phyloP scores from a whole-genome alignment of 2,113 vertebrate genomes.

The Corythornis vintsioides region DNA sequence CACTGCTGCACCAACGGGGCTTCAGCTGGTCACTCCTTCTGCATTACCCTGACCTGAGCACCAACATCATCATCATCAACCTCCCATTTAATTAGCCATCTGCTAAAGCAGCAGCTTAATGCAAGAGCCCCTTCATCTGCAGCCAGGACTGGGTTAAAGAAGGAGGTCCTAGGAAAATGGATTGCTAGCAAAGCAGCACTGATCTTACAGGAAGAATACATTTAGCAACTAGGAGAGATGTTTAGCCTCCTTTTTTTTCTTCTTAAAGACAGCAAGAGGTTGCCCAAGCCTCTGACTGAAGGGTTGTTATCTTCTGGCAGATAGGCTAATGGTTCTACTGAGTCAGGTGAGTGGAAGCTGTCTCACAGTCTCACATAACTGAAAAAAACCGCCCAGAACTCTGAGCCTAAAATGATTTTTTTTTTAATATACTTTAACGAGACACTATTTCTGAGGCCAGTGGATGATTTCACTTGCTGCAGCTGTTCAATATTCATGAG shows the following conservation, averaged over 20 bases:
- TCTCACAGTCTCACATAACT: background rate
- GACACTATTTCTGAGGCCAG: background rate
- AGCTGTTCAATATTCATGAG: slow-evolving; percentile 57
- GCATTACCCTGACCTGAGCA: background rate
- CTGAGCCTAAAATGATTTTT: slow-evolving; percentile 1
- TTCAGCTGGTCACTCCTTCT: background rate
- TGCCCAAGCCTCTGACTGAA: background rate
- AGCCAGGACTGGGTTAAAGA: background rate
- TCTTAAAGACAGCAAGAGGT: background rate
- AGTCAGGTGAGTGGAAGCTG: slow-evolving; percentile 8
- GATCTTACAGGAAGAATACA: background rate
- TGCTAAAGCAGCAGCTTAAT: background rate
- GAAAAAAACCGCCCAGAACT: background rate
- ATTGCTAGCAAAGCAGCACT: background rate
- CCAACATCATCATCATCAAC: background rate
- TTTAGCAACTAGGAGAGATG: background rate
- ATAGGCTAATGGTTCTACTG: background rate
- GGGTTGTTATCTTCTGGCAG: background rate
- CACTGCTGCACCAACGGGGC: background rate
- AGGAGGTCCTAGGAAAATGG: background rate
- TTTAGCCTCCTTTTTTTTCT: background rate
- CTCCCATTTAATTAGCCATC: background rate
- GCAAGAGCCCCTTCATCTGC: background rate
- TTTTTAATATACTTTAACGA: background rate
- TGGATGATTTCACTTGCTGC: slow-evolving; percentile 47